A percentile compares a stretch with the other conserved stretches of the same genome.
These are phyloP conservation scores for Pseudomyrmex gracilis DNA, from an alignment of 1,140 invertebrate genomes.

Conservation along the genomic window DNA sequence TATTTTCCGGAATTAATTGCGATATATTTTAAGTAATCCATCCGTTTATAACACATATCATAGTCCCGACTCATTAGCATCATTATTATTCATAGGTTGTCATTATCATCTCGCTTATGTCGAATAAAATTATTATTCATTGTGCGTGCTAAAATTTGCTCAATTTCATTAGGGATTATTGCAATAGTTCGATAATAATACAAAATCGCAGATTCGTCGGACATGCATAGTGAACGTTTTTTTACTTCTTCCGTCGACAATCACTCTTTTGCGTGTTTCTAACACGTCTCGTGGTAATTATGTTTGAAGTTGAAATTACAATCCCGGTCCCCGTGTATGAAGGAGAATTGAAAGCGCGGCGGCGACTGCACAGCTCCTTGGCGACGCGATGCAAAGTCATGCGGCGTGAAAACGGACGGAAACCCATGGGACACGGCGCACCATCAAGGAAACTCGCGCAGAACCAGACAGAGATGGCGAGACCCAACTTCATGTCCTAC, in stretches of 20 bases:
- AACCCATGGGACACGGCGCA: constrained; percentile 53
- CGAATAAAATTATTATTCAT: constrained; percentile 56
- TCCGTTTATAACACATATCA: constrained; percentile 10
- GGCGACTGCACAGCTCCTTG: constrained; percentile 44
- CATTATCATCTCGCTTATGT: constrained; percentile 47
- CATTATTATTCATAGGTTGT: constrained; percentile 55
- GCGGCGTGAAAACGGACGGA: constrained; percentile 61
- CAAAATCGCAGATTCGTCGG: neutral
- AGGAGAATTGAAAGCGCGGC: constrained; percentile 55
- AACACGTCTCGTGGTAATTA: neutral
- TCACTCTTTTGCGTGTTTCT: neutral
- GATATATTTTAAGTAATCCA: constrained; percentile 19
- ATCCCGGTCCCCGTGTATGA: neutral
- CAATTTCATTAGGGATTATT: constrained; percentile 38
- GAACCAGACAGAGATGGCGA: constrained; percentile 1
- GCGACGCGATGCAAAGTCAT: constrained; percentile 27
- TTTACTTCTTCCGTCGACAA: constrained; percentile 11
- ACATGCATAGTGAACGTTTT: neutral
- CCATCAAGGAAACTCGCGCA: constrained; percentile 33
- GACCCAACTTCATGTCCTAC: constrained; percentile 25
- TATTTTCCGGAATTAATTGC: constrained; percentile 17
- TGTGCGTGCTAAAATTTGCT: constrained; percentile 33
- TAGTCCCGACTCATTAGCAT: constrained; percentile 44
- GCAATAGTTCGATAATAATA: constrained; percentile 25
- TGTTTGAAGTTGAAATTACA: constrained; percentile 15